phyloP scores from a whole-genome alignment of 2,113 vertebrate species.

The Rhea pennata region DNA sequence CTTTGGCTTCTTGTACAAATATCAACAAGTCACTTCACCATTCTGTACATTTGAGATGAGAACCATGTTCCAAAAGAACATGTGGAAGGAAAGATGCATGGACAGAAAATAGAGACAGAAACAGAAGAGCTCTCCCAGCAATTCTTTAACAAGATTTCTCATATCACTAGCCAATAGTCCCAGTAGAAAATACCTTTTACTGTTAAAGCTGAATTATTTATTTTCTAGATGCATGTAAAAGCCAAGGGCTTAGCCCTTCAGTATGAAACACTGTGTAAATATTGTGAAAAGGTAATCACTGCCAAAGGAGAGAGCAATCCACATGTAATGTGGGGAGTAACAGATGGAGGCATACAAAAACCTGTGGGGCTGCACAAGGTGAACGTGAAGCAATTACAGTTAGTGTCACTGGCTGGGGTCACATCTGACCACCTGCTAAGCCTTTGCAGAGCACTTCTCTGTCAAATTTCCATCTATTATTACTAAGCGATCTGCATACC shows the following conservation, averaged over 20 bases:
- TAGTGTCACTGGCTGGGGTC: not conserved
- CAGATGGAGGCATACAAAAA: not conserved
- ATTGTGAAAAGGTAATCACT: not conserved
- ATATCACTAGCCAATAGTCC: not conserved
- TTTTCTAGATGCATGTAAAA: not conserved
- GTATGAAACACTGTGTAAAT: not conserved
- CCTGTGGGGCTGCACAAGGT: not conserved
- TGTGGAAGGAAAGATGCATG: not conserved
- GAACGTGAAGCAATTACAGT: not conserved
- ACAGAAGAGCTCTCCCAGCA: accelerated
- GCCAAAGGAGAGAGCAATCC: not conserved
- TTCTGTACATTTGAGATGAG: not conserved
- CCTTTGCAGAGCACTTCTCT: not conserved
- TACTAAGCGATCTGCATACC: not conserved
- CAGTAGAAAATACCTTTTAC: not conserved
- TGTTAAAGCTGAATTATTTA: not conserved
- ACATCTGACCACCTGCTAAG: not conserved
- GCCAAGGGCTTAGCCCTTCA: not conserved
- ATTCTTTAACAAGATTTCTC: not conserved
- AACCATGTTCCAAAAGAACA: accelerated
- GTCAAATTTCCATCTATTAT: not conserved
- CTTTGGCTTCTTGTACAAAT: not conserved
- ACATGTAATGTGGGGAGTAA: accelerated
- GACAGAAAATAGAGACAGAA: not conserved
- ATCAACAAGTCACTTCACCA: not conserved